phyloP scores from a whole-genome alignment of 2,797 vertebrate species.

The Sarcophilus harrisii region DNA sequence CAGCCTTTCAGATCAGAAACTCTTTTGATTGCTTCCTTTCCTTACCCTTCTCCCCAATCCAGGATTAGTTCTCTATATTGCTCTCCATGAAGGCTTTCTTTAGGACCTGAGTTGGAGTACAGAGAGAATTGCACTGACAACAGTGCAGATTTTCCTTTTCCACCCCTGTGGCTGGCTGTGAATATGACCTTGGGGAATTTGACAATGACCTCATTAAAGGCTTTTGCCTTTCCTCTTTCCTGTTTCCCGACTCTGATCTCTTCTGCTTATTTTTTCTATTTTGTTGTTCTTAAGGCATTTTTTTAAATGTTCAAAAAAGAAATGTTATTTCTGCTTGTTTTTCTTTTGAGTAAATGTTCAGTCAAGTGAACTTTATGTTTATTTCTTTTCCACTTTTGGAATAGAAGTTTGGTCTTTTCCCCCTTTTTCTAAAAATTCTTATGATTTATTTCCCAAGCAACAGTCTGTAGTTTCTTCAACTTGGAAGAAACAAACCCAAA shows the following conservation, averaged over 20 bases:
- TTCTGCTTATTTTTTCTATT: slow-evolving; percentile 64
- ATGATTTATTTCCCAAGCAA: slow-evolving; percentile 28
- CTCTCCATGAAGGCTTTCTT: not conserved
- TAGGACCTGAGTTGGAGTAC: not conserved
- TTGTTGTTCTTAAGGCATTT: slow-evolving; percentile 57
- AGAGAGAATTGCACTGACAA: not conserved
- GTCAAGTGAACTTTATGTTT: slow-evolving; percentile 3
- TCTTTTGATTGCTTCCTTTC: not conserved
- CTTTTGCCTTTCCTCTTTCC: slow-evolving; percentile 60
- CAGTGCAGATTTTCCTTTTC: not conserved
- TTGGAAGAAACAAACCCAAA: slow-evolving; percentile 25
- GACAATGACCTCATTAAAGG: slow-evolving; percentile 39
- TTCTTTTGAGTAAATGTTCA: slow-evolving; percentile 60
- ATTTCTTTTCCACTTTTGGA: not conserved
- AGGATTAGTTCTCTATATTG: slow-evolving; percentile 13
- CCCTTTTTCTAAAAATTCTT: not conserved
- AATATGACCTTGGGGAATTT: not conserved
- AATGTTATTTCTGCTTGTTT: slow-evolving; percentile 47
- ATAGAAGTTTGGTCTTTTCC: not conserved
- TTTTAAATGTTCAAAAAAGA: slow-evolving; percentile 18
- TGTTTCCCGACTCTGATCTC: slow-evolving; percentile 67
- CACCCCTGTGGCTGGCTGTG: not conserved
- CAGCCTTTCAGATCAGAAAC: not conserved
- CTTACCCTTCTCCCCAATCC: not conserved
- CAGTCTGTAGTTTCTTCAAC: not conserved